Evolutionary conservation across 2,888 invertebrate species (phyloP).

Genomic region (Gortyna flavago): DNA sequence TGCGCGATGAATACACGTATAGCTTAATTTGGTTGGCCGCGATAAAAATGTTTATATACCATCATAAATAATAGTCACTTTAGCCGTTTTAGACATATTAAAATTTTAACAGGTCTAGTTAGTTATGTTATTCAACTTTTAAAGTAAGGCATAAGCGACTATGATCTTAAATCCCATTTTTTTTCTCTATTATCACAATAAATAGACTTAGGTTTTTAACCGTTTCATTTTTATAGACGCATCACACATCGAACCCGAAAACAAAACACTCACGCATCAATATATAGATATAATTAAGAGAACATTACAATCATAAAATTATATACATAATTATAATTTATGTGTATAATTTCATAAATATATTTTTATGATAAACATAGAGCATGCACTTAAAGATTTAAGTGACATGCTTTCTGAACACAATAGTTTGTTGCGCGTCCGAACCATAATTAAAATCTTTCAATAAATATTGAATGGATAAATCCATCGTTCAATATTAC

Average conservation of each 20-base stretch:
- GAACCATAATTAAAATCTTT: neutral
- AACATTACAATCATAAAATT: neutral
- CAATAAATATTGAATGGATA: neutral
- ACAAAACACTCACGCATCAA: neutral
- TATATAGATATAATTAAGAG: neutral
- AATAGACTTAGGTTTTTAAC: neutral
- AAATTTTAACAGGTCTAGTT: no score
- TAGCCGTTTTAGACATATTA: neutral
- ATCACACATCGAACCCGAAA: neutral
- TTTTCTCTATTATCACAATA: neutral
- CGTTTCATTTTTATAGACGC: neutral
- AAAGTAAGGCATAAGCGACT: no score
- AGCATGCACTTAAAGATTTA: neutral
- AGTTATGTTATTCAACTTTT: no score
- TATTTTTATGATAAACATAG: neutral
- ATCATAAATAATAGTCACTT: neutral
- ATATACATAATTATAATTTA: neutral
- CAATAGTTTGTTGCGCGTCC: neutral
- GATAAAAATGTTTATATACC: neutral
- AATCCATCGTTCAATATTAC: neutral
- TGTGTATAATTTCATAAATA: neutral
- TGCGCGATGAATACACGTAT: neutral
- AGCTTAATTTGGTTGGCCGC: neutral
- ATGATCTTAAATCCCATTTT: neutral
- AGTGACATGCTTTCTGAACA: constrained; percentile 1